Conservation (phyloP, 2,113 vertebrate species). For the Anhinga rufa region DNA sequence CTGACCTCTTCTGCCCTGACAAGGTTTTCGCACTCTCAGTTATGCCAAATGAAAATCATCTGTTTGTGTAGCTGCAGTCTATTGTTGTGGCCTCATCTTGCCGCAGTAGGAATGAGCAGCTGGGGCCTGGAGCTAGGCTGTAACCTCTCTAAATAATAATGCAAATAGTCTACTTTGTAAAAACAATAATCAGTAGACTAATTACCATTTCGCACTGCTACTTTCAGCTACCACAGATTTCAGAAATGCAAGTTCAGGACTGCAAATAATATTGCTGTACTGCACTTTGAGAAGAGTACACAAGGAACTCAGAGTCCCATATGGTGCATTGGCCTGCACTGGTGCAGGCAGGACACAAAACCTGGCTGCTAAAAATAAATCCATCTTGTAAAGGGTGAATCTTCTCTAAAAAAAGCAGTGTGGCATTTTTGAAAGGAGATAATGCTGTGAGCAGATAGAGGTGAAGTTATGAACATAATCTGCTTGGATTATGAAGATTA, state of each 20-base stretch:
- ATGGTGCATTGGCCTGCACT: not conserved
- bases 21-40: not conserved
- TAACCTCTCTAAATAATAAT: not conserved
- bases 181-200: not conserved
- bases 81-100: not conserved
- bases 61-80: not conserved
- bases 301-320: not conserved
- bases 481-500: constrained; percentile 59
- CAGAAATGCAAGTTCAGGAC: not conserved
- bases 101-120: not conserved
- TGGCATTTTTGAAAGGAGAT: constrained; percentile 8
- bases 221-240: not conserved
- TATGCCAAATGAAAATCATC: not conserved
- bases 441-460: constrained; percentile 18
- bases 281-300: not conserved
- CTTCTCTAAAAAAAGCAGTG: not conserved
- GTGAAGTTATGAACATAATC: constrained; percentile 39
- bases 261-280: not conserved
- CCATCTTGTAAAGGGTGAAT: not conserved
- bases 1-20: not conserved
- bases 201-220: not conserved
- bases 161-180: not conserved
- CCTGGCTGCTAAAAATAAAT: not conserved
- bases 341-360: not conserved
- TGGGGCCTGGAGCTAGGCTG: not conserved